Conservation (phyloP, 2,113 vertebrate species). For the Mus pahari region DNA sequence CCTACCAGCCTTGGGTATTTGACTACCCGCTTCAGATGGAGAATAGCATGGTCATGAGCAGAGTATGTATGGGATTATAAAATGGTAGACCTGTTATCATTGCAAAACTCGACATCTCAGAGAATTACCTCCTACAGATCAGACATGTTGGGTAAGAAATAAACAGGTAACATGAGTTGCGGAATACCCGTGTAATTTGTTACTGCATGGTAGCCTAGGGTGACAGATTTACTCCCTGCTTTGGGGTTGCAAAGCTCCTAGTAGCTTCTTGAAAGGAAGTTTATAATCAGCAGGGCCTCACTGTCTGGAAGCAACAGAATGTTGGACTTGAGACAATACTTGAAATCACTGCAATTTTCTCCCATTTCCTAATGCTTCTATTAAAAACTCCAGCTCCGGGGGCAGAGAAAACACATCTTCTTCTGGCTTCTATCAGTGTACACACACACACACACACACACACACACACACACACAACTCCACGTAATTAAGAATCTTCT, state of each 20-base stretch:
- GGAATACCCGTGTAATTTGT: not conserved
- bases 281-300: not conserved
- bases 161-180: not conserved
- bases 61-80: conserved; percentile 1
- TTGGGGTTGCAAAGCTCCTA: not conserved
- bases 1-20: not conserved
- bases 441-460: not conserved
- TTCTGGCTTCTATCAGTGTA: not conserved
- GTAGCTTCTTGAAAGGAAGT: not conserved
- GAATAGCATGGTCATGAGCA: not conserved
- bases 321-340: not conserved
- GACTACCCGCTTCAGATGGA: conserved; percentile 8
- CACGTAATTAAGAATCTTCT: not conserved
- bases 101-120: conserved; percentile 41
- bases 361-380: not conserved
- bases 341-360: not conserved
- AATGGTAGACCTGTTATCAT: not conserved
- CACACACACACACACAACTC: not conserved
- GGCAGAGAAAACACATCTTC: not conserved
- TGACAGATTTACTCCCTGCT: not conserved
- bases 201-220: not conserved
- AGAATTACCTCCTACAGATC: not conserved
- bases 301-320: not conserved
- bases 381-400: not conserved
- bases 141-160: not conserved